Base-by-base conservation (phyloP, 2,888 invertebrate genomes). In the Acheta domesticus region DNA sequence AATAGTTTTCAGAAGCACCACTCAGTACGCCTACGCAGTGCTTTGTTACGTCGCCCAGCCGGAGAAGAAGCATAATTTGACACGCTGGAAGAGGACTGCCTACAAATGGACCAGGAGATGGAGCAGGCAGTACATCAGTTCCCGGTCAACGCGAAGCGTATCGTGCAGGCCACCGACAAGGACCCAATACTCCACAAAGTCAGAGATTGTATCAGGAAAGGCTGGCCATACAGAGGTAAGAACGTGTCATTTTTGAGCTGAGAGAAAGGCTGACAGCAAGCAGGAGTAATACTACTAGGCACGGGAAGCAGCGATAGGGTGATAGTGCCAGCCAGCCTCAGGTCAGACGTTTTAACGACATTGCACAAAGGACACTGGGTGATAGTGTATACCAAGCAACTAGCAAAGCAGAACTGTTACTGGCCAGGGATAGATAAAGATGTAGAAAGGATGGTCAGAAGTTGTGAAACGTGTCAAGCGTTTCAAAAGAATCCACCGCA, bases 311-410 rank as follows among this genome's bases (percentile, higher is more conserved):
- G 62, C 19, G 62, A 2, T 75, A 11, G 49, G 48, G 14, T 75
- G 12, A 48, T 75, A 2, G n/a, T 78, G 14, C 75, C 75, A 16
- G 8, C 12, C 11, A 48, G 12, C 11, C n/a, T 78, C 12, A 12
- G 75, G 20, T 2, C 23, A 3, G 12, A 12, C 5, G 16, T 12
- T n/a, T n/a, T 78, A 20, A 0, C 36, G 12, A 12, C 12, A 78
- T 20, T 78, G n/a, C 79, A 78, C 16, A 11, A 20, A 48, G 74
- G 20, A 1, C 75, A 78, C 23, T 36, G 48, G 75, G 79, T 2
- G 2, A 75, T 78, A n/a, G 48, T 78, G 3, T 48, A 48, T 19
- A 23, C 19, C n/a, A 78, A 78, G 74, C 4, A 23, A 48, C 48
- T 75, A 12, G 75, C 79, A 49, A 2, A 5, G 1, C 48, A 48